A percentile compares a stretch with the other conserved stretches of the same genome.
Conservation (phyloP, 2,797 vertebrate species). For the Gallirallus australis region DNA sequence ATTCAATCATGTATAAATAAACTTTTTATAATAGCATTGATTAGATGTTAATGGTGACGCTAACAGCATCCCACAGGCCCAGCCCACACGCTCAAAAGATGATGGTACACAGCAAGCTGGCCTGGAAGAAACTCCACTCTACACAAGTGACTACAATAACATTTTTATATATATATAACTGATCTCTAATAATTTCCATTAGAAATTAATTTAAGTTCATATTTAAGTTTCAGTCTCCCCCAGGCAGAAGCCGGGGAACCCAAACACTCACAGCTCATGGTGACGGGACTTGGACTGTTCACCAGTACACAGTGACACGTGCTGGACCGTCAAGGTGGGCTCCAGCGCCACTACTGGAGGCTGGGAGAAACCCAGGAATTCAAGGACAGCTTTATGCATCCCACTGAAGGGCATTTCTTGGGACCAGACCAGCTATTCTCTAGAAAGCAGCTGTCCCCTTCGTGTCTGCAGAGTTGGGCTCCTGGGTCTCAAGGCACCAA, state of each 20-base stretch:
- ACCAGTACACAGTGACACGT: accelerated
- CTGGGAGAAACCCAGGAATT: too few relatives aligned
- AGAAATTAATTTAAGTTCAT: not conserved
- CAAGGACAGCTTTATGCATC: not conserved
- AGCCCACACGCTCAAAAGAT: not conserved
- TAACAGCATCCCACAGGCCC: not conserved
- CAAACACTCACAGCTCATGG: not conserved
- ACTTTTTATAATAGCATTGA: not conserved
- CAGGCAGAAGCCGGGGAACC: not conserved
- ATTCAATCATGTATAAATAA: not conserved
- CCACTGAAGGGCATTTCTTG: accelerated
- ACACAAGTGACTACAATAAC: not conserved
- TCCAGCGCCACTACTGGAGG: not conserved
- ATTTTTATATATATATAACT: not conserved
- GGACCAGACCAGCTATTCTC: too few relatives aligned
- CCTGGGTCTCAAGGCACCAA: not conserved
- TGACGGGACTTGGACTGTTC: not conserved
- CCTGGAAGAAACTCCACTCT: not conserved
- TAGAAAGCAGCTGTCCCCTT: not conserved
- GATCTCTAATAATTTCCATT: not conserved
- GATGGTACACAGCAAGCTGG: not conserved
- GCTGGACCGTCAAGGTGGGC: not conserved
- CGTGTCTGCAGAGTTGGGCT: not conserved
- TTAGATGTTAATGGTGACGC: not conserved
- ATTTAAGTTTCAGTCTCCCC: not conserved